Conservation (phyloP, 2,113 vertebrate species). For the Geothlypis trichas region DNA sequence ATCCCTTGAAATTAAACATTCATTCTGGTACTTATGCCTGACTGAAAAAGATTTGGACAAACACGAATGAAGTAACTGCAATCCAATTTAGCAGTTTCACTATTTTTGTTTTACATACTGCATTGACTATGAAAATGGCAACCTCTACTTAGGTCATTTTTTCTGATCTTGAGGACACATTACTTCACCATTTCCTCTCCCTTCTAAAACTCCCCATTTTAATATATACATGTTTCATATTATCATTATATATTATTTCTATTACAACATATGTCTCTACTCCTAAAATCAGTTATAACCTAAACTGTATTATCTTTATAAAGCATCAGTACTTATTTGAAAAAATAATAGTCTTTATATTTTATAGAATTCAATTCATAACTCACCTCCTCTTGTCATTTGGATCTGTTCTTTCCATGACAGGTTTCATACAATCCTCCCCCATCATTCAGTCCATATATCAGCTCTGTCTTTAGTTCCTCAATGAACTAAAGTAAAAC, state of each 20-base stretch:
- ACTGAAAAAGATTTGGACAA: not conserved
- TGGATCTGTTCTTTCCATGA: not conserved
- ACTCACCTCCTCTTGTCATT: conserved; percentile 4
- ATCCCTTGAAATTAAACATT: not conserved
- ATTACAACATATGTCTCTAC: not conserved
- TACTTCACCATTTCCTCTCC: not conserved
- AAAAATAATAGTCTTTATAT: not conserved
- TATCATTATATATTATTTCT: not conserved
- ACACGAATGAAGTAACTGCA: not conserved
- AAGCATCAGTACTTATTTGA: not conserved
- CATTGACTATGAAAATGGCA: not conserved
- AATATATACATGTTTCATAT: not conserved
- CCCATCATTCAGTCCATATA: not conserved
- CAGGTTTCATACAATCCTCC: not conserved
- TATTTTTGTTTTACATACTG: not conserved
- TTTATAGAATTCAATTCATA: conserved; percentile 11
- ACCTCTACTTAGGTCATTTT: not conserved
- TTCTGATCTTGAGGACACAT: not conserved
- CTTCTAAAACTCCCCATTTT: not conserved
- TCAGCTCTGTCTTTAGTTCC: not conserved
- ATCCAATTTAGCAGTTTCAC: not conserved
- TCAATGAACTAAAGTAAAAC: not conserved
- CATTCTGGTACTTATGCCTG: not conserved
- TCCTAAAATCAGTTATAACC: conserved; percentile 3
- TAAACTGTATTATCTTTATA: conserved; percentile 12